These are phyloP conservation scores for Zosterops borbonicus DNA, from an alignment of 2,113 vertebrate species.

Conservation along the genomic window DNA sequence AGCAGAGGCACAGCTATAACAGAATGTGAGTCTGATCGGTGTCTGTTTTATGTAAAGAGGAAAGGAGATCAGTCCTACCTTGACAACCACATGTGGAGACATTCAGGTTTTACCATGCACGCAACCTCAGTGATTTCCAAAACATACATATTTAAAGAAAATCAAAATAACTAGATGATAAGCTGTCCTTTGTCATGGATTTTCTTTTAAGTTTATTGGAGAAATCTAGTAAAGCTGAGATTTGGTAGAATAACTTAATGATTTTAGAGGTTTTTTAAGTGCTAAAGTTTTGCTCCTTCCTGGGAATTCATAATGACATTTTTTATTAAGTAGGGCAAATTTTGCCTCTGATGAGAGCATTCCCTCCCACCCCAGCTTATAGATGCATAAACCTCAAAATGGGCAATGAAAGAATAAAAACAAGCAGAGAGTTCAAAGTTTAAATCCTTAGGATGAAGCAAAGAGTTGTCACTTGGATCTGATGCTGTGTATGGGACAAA, in stretches of 20 bases:
- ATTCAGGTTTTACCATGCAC: neutral
- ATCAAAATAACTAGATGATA: neutral
- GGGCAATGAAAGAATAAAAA: neutral
- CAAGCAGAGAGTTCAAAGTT: neutral
- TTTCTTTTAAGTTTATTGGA: neutral
- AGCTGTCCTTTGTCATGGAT: neutral
- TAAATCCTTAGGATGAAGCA: neutral
- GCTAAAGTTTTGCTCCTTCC: neutral
- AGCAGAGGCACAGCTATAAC: neutral
- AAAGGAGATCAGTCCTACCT: neutral
- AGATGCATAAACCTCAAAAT: neutral
- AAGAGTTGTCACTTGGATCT: neutral
- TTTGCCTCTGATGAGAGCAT: neutral
- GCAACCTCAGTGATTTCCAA: neutral
- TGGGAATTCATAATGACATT: neutral
- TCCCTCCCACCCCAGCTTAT: neutral
- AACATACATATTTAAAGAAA: neutral
- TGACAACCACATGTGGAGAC: constrained; percentile 15
- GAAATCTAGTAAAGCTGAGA: neutral
- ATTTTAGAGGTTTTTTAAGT: neutral
- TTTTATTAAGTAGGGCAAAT: neutral
- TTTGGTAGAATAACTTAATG: neutral
- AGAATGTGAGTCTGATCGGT: neutral
- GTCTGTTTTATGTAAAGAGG: neutral
- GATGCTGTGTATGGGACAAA: neutral